Conservation (phyloP, 2,797 vertebrate genomes). For the Acanthopagrus latus region DNA sequence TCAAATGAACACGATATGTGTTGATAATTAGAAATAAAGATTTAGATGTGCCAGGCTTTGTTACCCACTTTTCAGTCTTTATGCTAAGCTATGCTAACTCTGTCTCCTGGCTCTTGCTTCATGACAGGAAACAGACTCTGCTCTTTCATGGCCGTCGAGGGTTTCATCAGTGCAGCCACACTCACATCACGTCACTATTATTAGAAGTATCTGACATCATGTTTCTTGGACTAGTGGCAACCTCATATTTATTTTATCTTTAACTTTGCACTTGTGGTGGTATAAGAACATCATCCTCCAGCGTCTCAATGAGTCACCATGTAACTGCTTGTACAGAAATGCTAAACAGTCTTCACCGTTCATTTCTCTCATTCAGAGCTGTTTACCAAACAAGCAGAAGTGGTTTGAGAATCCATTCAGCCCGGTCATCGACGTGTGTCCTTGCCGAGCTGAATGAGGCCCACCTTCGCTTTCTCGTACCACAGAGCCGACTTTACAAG, state of each 20-base stretch:
- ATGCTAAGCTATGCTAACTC: background rate
- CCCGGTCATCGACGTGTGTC: conserved; percentile 25
- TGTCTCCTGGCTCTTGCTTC: background rate
- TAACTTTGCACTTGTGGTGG: background rate
- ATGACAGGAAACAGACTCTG: background rate
- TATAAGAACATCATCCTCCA: background rate
- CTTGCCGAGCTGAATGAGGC: conserved; percentile 54
- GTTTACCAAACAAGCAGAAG: conserved; percentile 6
- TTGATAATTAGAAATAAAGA: background rate
- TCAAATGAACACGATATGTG: background rate
- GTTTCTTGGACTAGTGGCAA: conserved; percentile 1
- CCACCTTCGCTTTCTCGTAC: conserved; percentile 57
- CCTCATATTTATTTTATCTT: conserved; percentile 1
- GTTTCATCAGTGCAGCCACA: background rate
- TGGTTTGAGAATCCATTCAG: conserved; percentile 22
- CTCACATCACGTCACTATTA: conserved; percentile 16
- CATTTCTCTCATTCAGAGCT: conserved; percentile 26
- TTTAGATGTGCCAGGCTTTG: background rate
- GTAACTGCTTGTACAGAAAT: background rate
- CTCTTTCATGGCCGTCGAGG: background rate
- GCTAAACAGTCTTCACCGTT: background rate
- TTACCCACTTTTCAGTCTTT: background rate
- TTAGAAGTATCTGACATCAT: conserved; percentile 10
- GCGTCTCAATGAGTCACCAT: conserved; percentile 4
- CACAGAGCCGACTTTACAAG: conserved; percentile 69